Conservation (phyloP, 1,140 invertebrate genomes). For the Cataglyphis hispanica region DNA sequence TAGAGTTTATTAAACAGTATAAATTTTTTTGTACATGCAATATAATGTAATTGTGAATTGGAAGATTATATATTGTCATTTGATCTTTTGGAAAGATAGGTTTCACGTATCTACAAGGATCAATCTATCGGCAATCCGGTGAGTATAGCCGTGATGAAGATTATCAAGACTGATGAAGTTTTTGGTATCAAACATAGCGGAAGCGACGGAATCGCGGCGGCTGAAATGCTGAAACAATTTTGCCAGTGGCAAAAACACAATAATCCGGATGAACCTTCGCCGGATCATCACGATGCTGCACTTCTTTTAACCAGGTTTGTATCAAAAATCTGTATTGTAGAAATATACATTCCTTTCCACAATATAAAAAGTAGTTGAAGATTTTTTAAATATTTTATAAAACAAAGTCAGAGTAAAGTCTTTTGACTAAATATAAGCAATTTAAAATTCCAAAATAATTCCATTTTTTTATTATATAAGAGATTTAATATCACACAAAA, state of each 20-base stretch:
- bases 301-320: constrained; percentile 91
- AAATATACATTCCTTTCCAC: constrained; percentile 17
- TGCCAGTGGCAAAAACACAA: constrained; percentile 90
- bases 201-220: constrained; percentile 86
- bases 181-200: constrained; percentile 79
- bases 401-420: not conserved
- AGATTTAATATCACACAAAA: not conserved
- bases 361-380: not conserved
- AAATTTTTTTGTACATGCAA: not conserved
- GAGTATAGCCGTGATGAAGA: constrained; percentile 91
- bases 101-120: constrained; percentile 92
- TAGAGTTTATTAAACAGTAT: not conserved
- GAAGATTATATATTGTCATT: not conserved
- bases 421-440: not conserved
- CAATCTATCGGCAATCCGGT: constrained; percentile 93
- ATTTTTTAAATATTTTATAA: not conserved
- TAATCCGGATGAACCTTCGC: constrained; percentile 86
- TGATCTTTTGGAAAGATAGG: constrained; percentile 83
- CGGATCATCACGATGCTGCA: constrained; percentile 90
- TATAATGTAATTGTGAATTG: not conserved
- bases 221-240: constrained; percentile 90
- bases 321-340: not conserved
- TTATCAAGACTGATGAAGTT: constrained; percentile 88
- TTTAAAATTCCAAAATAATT: too few species aligned
- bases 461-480: not conserved